These are phyloP conservation scores for Drosophila leontia DNA, from an alignment of 1,140 invertebrate species.

Conservation along the genomic window DNA sequence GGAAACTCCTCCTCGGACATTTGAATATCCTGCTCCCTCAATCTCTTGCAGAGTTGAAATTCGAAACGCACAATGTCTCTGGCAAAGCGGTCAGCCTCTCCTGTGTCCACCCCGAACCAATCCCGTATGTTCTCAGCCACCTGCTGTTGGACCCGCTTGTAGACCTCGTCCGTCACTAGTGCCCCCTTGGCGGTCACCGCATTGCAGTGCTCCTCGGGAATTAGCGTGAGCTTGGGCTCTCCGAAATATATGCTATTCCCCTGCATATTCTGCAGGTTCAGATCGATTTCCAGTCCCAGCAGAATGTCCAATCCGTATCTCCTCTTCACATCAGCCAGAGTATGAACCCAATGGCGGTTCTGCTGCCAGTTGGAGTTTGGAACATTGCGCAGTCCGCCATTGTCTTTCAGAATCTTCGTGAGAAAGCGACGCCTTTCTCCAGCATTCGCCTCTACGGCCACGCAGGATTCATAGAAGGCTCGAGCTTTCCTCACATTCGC, in stretches of 20 bases:
- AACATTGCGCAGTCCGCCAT: conserved; percentile 61
- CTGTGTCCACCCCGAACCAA: conserved; percentile 58
- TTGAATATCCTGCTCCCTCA: conserved; percentile 51
- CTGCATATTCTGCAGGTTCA: conserved; percentile 55
- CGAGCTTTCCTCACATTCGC: conserved; percentile 88
- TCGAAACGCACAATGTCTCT: conserved; percentile 75
- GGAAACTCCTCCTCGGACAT: conserved; percentile 22
- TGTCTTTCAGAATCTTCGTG: conserved; percentile 52
- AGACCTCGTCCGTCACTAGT: conserved; percentile 36
- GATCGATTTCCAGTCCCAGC: conserved; percentile 65
- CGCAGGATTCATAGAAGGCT: conserved; percentile 92
- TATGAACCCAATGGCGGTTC: conserved; percentile 60
- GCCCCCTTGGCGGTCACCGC: conserved; percentile 17
- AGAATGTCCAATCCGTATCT: conserved; percentile 77
- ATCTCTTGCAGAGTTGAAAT: conserved; percentile 74
- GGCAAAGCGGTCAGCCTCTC: conserved; percentile 56
- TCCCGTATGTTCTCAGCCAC: conserved; percentile 56
- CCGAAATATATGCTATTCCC: conserved; percentile 70
- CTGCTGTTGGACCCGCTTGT: conserved; percentile 50
- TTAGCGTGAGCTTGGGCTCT: conserved; percentile 67
- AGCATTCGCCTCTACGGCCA: conserved; percentile 86
- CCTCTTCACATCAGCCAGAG: conserved; percentile 47
- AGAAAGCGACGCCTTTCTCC: conserved; percentile 49
- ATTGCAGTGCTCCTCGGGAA: conserved; percentile 70
- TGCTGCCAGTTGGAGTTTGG: conserved; percentile 58